A percentile compares a stretch with the other conserved stretches of the same genome.
These are phyloP conservation scores for Cerastis rubricosa DNA, from an alignment of 2,888 invertebrate species.

Conservation along the genomic window DNA sequence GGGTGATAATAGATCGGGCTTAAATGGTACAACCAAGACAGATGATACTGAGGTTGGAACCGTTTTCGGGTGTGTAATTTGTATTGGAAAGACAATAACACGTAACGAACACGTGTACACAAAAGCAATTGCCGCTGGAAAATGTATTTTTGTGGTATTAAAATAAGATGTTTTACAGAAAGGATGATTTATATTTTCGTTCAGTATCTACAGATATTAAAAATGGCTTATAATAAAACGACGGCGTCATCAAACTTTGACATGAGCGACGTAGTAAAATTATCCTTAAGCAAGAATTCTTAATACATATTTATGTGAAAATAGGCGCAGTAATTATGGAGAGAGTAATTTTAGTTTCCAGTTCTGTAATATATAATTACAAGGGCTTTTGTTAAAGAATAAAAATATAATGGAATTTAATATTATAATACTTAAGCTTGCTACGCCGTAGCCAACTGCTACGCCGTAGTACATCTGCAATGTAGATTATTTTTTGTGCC, in stretches of 20 bases:
- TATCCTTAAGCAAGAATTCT: neutral
- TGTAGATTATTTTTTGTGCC: neutral
- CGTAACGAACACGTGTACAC: slow-evolving; percentile 3
- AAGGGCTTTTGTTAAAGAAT: neutral
- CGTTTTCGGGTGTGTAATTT: slow-evolving; percentile 35
- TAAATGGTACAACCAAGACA: slow-evolving; percentile 47
- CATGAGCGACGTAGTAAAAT: neutral
- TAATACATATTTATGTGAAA: neutral
- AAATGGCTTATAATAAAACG: neutral
- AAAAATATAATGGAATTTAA: slow-evolving; percentile 9
- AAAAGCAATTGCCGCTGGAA: slow-evolving; percentile 3
- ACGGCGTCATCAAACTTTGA: too few relatives aligned
- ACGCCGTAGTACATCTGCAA: slow-evolving; percentile 28
- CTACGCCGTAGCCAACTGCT: slow-evolving; percentile 55
- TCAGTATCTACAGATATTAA: neutral
- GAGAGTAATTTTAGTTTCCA: neutral
- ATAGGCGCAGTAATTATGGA: neutral
- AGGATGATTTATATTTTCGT: neutral
- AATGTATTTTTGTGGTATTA: neutral
- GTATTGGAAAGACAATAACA: slow-evolving; percentile 35
- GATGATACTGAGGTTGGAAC: slow-evolving; percentile 30
- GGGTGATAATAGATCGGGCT: slow-evolving; percentile 58
- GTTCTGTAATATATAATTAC: neutral
- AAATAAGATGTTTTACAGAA: neutral
- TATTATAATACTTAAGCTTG: slow-evolving; percentile 11